Evolutionary conservation across 2,888 invertebrate species (phyloP), one percentile per base, ranked within the genome.

Genomic region (Sialis lutaria): DNA sequence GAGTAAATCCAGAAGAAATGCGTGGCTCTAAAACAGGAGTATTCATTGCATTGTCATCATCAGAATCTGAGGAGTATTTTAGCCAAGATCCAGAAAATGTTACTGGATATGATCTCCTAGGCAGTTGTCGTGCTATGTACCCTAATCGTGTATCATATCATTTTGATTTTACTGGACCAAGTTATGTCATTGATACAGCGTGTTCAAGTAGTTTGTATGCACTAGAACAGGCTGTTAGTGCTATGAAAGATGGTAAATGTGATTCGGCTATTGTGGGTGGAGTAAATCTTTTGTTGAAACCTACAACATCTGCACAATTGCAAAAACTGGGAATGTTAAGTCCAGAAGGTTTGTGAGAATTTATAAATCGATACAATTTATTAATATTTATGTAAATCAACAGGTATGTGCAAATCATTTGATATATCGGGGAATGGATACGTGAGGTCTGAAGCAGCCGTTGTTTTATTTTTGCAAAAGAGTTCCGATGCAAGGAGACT

Each of bases 191-290:
- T 7, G 95, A 96, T 65, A 90, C 92, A 0, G 95, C 95, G 0
- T 95, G 95, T 62, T 91, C 90, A 10, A 93, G 93, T 47, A 87
- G 90, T 7, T 72, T 91, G 53, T 79, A 86, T 55, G 93, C 92
- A 0, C 53, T 95, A 48, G 88, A 93, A 56, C 80, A 82, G 52
- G 88, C 85, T n/a, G 85, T 81, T 61, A 72, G 74, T 43, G 75
- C 85, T 0, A 77, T 91, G 41, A 69, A 82, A 35, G 75, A 76
- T 53, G 90, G 88, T 0, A 77, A 80, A 51, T 90, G 91, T 57
- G 92, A 96, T 51, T 73, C 82, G 0, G 95, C 93, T 0, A 77
- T 96, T 46, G 88, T 96, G 4, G 91, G 85, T 5, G 93, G 91
- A 1, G 74, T 82, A 10, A 89, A 87, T 61, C 65, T 96, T 31